phyloP scores from a whole-genome alignment of 2,888 invertebrate genomes.

The Anodontia alba region DNA sequence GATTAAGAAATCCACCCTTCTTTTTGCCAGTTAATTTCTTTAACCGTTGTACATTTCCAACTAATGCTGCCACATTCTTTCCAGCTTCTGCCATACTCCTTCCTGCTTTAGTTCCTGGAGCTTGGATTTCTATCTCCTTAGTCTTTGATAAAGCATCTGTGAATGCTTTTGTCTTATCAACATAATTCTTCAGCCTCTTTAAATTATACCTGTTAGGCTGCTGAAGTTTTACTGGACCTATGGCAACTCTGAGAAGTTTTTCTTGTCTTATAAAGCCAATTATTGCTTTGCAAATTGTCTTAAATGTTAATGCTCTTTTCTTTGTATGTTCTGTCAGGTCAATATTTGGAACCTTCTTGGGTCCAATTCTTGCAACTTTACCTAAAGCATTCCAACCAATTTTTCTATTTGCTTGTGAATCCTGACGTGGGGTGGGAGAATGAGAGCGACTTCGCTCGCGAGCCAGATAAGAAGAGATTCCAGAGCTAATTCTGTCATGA shows the following conservation, averaged over 20 bases:
- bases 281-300: conserved; percentile 62
- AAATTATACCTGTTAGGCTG: conserved; percentile 64
- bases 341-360: conserved; percentile 12
- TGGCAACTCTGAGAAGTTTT: conserved; percentile 56
- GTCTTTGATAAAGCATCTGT: conserved; percentile 53
- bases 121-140: conserved; percentile 58
- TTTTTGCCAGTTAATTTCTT: conserved; percentile 33
- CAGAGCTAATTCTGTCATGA: conserved; percentile 40
- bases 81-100: conserved; percentile 32
- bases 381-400: not conserved
- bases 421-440: conserved; percentile 28
- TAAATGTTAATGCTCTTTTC: conserved; percentile 57
- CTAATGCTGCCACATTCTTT: not conserved
- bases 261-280: conserved; percentile 64
- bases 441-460: conserved; percentile 50
- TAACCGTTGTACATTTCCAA: conserved; percentile 29
- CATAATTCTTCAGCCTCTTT: conserved; percentile 60
- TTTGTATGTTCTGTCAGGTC: conserved; percentile 54
- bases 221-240: conserved; percentile 60
- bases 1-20: conserved; percentile 52
- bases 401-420: not conserved
- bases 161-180: conserved; percentile 61
- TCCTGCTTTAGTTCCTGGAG: conserved; percentile 46
- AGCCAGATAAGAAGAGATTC: conserved; percentile 33
- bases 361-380: not conserved